Evolutionary conservation across 2,888 invertebrate species (phyloP).

Genomic region (Ormyrus rosae): DNA sequence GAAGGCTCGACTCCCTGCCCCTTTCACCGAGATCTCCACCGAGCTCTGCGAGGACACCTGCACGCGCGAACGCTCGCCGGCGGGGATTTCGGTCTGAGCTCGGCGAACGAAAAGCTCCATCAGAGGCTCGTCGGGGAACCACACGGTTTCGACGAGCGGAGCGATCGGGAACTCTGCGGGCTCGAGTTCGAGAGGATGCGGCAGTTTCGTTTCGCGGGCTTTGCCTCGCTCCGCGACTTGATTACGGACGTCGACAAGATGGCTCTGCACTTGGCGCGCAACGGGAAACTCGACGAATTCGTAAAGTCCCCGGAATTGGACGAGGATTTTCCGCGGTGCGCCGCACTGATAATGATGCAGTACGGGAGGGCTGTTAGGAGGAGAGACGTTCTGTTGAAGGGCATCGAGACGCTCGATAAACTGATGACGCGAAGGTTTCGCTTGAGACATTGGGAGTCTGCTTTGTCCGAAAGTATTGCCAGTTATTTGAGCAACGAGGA

Average conservation of each 20-base stretch:
- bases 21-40: background rate
- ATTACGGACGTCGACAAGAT: too few relatives aligned
- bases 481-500: constrained; percentile 21
- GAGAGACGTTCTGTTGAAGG: background rate
- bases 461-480: background rate
- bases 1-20: constrained; percentile 6
- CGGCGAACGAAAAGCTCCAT: constrained; percentile 2
- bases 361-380: constrained; percentile 16
- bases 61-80: background rate
- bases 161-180: background rate
- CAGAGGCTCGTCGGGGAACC: background rate
- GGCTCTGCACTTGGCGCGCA: too few relatives aligned
- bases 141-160: background rate
- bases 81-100: background rate
- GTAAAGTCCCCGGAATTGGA: too few relatives aligned
- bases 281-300: too few relatives aligned
- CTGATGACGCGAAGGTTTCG: background rate
- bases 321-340: background rate
- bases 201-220: too few relatives aligned
- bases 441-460: background rate
- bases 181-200: background rate
- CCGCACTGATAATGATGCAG: constrained; percentile 25
- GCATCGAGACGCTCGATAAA: background rate
- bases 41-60: background rate
- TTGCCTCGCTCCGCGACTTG: too few relatives aligned